phyloP scores from a whole-genome alignment of 2,797 vertebrate species.

The Gadopsis marmoratus region DNA sequence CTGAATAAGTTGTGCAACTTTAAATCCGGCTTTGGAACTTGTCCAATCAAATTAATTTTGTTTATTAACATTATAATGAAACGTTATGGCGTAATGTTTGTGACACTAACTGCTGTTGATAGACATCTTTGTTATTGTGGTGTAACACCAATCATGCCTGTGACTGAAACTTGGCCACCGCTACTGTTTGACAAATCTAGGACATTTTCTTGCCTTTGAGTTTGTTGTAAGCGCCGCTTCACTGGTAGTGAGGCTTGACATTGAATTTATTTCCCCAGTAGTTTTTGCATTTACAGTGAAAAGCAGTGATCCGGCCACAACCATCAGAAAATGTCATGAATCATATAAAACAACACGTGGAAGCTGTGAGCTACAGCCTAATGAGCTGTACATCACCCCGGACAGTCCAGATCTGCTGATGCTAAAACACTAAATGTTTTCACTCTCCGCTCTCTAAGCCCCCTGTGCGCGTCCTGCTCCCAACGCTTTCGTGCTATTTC shows the following conservation, averaged over 20 bases:
- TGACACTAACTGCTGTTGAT: constrained; percentile 17
- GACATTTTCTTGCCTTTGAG: not conserved
- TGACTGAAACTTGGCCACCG: constrained; percentile 25
- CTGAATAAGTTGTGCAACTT: not conserved
- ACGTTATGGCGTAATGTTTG: not conserved
- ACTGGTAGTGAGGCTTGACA: not conserved
- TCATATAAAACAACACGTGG: not conserved
- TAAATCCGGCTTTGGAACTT: not conserved
- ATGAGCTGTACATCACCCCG: not conserved
- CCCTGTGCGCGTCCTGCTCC: not conserved
- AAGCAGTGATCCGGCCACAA: not conserved
- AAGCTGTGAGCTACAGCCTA: not conserved
- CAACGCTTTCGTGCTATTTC: constrained; percentile 13
- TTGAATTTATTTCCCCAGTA: not conserved
- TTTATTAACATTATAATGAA: not conserved
- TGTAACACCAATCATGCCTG: constrained; percentile 3
- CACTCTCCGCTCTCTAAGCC: constrained; percentile 17
- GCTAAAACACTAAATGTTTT: not conserved
- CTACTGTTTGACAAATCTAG: not conserved
- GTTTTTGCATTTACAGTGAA: not conserved
- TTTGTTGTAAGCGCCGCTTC: too few species aligned
- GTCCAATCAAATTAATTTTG: not conserved
- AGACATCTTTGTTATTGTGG: constrained; percentile 10
- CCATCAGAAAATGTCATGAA: not conserved
- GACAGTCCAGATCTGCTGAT: not conserved